A percentile compares a stretch with the other conserved stretches of the same genome.
Conservation (phyloP, 2,113 vertebrate genomes). For the Pardalotus punctatus region DNA sequence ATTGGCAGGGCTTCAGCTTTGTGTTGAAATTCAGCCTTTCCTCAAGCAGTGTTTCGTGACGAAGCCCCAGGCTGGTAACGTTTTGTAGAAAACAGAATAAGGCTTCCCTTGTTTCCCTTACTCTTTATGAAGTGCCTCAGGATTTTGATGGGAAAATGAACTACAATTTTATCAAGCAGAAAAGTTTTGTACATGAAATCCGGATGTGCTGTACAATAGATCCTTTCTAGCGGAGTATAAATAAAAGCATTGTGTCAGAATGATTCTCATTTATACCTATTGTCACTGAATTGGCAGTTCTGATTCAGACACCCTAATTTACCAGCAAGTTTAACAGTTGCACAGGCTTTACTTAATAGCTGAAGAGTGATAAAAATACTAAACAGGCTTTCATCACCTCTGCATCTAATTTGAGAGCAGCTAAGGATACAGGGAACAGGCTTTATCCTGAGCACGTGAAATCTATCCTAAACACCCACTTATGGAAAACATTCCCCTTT, state of each 20-base stretch:
- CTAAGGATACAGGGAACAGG: background rate
- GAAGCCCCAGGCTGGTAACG: slow-evolving; percentile 3
- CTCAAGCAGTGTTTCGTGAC: background rate
- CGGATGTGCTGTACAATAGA: background rate
- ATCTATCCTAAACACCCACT: background rate
- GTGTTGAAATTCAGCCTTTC: slow-evolving; percentile 8
- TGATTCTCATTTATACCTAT: background rate
- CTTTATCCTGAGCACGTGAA: background rate
- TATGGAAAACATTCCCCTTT: background rate
- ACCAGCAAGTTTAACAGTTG: background rate
- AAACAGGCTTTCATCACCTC: background rate
- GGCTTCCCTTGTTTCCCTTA: slow-evolving; percentile 44
- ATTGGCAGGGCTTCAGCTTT: slow-evolving; percentile 12
- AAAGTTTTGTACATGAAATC: background rate
- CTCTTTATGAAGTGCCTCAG: slow-evolving; percentile 40
- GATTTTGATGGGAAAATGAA: slow-evolving; percentile 51
- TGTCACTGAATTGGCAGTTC: background rate
- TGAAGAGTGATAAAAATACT: background rate
- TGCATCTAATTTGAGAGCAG: background rate
- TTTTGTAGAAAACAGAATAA: slow-evolving; percentile 32
- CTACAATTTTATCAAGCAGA: slow-evolving; percentile 40
- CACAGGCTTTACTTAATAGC: background rate
- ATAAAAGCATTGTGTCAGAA: slow-evolving; percentile 23
- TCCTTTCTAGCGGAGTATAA: slow-evolving; percentile 28
- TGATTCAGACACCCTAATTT: background rate